Percentiles rank a stretch among this genome's conserved stretches.
phyloP scores from a whole-genome alignment of 2,113 vertebrate species.

The Turnix velox region DNA sequence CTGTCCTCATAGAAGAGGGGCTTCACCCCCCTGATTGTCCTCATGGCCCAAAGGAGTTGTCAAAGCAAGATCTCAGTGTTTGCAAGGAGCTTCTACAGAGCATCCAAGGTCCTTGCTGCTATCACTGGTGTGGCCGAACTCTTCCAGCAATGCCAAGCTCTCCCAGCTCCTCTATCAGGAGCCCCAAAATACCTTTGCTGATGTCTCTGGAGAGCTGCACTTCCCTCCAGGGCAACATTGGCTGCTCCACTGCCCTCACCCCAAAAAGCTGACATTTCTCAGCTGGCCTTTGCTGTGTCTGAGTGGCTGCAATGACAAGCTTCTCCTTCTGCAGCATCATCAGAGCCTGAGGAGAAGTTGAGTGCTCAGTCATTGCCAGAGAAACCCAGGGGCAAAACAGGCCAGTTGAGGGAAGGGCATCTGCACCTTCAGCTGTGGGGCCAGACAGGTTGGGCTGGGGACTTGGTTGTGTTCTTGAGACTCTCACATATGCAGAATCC shows the following conservation, averaged over 20 bases:
- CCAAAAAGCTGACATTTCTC: neutral
- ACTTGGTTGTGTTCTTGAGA: neutral
- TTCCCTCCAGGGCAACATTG: neutral
- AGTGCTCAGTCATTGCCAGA: neutral
- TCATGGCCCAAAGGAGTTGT: no score
- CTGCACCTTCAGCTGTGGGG: neutral
- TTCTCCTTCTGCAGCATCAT: neutral
- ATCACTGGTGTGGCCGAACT: neutral
- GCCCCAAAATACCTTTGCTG: neutral
- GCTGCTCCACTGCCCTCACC: neutral
- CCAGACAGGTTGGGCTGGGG: neutral
- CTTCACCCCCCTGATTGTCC: no score
- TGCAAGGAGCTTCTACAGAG: neutral
- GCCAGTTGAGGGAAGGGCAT: neutral
- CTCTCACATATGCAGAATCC: neutral
- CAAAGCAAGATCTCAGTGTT: neutral
- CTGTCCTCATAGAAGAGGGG: no score
- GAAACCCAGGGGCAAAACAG: neutral
- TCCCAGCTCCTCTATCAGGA: neutral
- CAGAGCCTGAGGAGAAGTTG: neutral
- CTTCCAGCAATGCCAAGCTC: neutral
- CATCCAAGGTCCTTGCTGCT: neutral
- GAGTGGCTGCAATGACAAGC: neutral
- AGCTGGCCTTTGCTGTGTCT: neutral
- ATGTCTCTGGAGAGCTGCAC: neutral